These are phyloP conservation scores for Sardina pilchardus DNA, from an alignment of 2,113 vertebrate genomes.

Conservation along the genomic window DNA sequence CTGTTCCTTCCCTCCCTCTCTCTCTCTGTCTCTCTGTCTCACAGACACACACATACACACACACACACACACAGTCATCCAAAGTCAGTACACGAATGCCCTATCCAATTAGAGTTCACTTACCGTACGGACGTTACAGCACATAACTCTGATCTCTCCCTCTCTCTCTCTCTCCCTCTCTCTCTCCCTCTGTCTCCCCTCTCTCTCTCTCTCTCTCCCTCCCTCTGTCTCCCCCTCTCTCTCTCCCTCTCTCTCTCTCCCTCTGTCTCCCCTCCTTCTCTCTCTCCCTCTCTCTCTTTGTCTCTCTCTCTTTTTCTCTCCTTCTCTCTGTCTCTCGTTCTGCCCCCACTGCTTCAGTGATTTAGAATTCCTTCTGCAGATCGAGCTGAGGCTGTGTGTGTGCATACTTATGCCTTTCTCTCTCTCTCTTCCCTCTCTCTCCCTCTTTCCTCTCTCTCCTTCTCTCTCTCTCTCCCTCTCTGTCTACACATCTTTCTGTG, in stretches of 20 bases:
- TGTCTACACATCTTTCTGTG: not conserved
- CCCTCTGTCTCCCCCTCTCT: conserved; percentile 23
- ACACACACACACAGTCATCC: not conserved
- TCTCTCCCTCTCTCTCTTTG: conserved; percentile 29
- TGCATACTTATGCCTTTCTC: not conserved
- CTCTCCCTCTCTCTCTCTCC: conserved; percentile 36
- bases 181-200: conserved; percentile 20
- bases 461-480: not conserved
- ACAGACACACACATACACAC: not conserved
- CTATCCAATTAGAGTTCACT: not conserved
- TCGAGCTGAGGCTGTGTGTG: not conserved
- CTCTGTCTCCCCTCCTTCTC: not conserved
- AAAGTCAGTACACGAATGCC: not conserved
- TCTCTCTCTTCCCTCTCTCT: conserved; percentile 24
- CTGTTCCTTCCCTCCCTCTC: conserved; percentile 32
- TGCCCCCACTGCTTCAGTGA: not conserved
- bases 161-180: not conserved
- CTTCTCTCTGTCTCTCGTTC: conserved; percentile 28
- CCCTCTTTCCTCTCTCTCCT: conserved; percentile 31
- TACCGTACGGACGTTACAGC: not conserved
- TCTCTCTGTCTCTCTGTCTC: conserved; percentile 32
- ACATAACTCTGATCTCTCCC: not conserved
- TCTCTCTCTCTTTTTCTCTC: conserved; percentile 29
- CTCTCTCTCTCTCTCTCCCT: conserved; percentile 36
- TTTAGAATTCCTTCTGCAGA: not conserved